These are phyloP conservation scores for Carassius carassius DNA, from an alignment of 2,113 vertebrate genomes.

Conservation along the genomic window DNA sequence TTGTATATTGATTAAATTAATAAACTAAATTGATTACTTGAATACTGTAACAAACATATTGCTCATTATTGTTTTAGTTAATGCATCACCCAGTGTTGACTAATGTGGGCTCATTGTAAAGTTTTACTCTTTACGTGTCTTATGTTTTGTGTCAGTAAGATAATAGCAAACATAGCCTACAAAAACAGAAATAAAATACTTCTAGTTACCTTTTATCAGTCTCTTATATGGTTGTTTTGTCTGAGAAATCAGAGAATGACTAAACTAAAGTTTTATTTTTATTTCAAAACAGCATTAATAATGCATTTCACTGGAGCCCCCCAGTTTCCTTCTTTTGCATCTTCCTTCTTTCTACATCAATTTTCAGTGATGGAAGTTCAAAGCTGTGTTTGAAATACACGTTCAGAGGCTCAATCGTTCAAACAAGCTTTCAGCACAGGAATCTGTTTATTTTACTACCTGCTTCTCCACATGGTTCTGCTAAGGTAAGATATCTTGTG, in stretches of 20 bases:
- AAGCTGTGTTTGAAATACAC: constrained; percentile 10
- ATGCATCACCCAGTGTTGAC: not conserved
- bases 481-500: constrained; percentile 37
- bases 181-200: not conserved
- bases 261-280: not conserved
- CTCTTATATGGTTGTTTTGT: not conserved
- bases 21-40: too few species aligned
- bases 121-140: not conserved
- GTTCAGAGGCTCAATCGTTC: constrained; percentile 8
- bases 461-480: not conserved
- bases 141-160: not conserved
- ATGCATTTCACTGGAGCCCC: not conserved
- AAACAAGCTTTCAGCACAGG: constrained; percentile 16
- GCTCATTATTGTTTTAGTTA: too few species aligned
- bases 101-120: not conserved
- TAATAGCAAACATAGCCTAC: not conserved
- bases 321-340: not conserved
- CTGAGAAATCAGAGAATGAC: not conserved
- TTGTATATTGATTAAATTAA: too few species aligned
- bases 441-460: not conserved
- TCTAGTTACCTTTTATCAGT: not conserved
- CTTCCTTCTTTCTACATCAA: constrained; percentile 12
- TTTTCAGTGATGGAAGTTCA: constrained; percentile 25
- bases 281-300: constrained; percentile 25
- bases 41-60: too few species aligned